phyloP scores from a whole-genome alignment of 2,113 vertebrate genomes.

The Nothoprocta pentlandii region DNA sequence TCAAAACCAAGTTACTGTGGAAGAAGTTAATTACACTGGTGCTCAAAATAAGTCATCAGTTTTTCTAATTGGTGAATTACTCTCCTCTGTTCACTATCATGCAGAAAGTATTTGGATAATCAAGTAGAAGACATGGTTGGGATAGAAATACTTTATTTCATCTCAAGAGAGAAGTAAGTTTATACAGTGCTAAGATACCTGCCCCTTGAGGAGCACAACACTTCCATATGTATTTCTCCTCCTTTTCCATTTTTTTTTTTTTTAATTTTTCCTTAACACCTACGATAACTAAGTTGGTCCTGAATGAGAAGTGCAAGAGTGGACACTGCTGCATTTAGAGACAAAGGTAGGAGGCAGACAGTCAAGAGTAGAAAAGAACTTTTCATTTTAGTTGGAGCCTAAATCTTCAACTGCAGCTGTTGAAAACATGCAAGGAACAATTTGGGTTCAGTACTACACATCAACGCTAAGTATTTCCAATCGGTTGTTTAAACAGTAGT shows the following conservation, averaged over 20 bases:
- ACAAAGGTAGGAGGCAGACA: slow-evolving; percentile 52
- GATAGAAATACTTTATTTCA: slow-evolving; percentile 73
- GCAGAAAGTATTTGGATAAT: slow-evolving; percentile 18
- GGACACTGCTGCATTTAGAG: slow-evolving; percentile 28
- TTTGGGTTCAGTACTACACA: slow-evolving; percentile 29
- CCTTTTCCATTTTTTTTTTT: not conserved
- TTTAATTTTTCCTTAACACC: not conserved
- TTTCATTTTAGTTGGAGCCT: slow-evolving; percentile 32
- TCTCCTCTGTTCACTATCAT: not conserved
- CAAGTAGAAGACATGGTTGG: slow-evolving; percentile 63
- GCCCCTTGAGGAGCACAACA: slow-evolving; percentile 36
- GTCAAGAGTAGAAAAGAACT: slow-evolving; percentile 62
- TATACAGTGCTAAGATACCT: slow-evolving; percentile 44
- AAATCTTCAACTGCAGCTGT: slow-evolving; percentile 49
- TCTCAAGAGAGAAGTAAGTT: slow-evolving; percentile 45
- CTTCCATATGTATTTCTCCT: slow-evolving; percentile 14
- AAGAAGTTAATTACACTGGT: not conserved
- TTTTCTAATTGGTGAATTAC: not conserved
- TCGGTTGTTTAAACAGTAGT: slow-evolving; percentile 42
- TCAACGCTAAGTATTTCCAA: not conserved
- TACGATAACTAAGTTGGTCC: slow-evolving; percentile 39
- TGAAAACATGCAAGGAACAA: slow-evolving; percentile 69
- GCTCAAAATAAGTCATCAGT: not conserved
- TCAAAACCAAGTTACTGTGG: not conserved
- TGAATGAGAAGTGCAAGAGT: slow-evolving; percentile 46